Conservation (phyloP, 2,113 vertebrate species). For the Rhagologus leucostigma region DNA sequence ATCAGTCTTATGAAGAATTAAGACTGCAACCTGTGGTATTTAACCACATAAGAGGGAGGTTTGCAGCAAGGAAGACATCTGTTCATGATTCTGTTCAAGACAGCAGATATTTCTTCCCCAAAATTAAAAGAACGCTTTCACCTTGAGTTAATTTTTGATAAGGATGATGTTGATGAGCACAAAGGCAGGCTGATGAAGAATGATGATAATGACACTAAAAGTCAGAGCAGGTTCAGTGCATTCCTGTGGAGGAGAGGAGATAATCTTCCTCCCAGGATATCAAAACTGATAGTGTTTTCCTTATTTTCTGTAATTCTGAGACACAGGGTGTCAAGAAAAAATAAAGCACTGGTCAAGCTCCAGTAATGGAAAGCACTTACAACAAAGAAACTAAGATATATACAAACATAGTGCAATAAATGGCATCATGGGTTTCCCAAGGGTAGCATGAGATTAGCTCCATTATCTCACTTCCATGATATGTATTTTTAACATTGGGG, state of each 20-base stretch:
- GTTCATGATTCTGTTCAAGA: not conserved
- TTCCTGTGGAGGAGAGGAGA: not conserved
- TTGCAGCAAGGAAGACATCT: not conserved
- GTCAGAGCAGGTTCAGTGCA: not conserved
- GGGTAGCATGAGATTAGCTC: not conserved
- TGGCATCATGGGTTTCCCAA: not conserved
- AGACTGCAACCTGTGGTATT: not conserved
- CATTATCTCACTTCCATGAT: not conserved
- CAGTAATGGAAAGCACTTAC: not conserved
- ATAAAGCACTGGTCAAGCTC: not conserved
- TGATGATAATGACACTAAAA: not conserved
- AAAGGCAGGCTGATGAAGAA: not conserved
- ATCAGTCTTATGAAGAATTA: not conserved
- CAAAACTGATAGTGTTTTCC: not conserved
- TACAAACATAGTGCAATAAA: not conserved
- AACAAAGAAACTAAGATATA: not conserved
- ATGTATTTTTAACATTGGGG: not conserved
- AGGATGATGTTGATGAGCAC: not conserved
- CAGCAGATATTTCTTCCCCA: not conserved
- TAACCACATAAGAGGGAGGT: not conserved
- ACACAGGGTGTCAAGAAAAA: not conserved
- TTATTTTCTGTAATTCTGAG: not conserved
- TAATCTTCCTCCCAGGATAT: not conserved
- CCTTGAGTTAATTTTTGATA: conserved; percentile 33
- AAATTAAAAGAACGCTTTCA: conserved; percentile 26